These are phyloP conservation scores for Meandrina meandrites DNA, from an alignment of 92 coral and sea anemone species.

Conservation along the genomic window DNA sequence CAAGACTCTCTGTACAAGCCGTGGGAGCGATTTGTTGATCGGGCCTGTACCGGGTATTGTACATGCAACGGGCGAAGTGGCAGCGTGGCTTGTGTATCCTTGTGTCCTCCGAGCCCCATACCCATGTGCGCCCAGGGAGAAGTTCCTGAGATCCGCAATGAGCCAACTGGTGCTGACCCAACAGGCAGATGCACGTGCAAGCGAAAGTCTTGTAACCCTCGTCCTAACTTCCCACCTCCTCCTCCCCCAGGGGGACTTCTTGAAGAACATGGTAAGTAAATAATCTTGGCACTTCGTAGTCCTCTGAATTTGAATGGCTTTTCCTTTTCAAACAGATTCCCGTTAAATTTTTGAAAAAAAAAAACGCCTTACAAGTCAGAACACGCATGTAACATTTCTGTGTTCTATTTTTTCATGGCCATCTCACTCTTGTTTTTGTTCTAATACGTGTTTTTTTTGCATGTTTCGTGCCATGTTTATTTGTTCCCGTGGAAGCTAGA, in stretches of 20 bases:
- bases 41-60: constrained; percentile 40
- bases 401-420: neutral
- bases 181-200: constrained; percentile 42
- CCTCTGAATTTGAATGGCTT: neutral
- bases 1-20: constrained; percentile 32
- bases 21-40: constrained; percentile 41
- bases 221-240: neutral
- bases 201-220: neutral
- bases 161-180: constrained; percentile 13
- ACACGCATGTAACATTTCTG: no score
- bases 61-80: constrained; percentile 38
- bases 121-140: constrained; percentile 23
- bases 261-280: neutral
- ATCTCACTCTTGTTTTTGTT: neutral
- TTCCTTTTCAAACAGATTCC: no score
- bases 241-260: neutral
- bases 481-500: no score
- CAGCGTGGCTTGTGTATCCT: constrained; percentile 32
- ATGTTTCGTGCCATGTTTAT: no score
- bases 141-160: neutral
- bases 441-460: neutral
- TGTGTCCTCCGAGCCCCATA: constrained; percentile 49
- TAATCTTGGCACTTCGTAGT: neutral
- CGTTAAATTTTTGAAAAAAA: no score
- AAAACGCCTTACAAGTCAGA: no score